Base-by-base conservation (phyloP, 2,113 vertebrate genomes). In the Otus sunia region DNA sequence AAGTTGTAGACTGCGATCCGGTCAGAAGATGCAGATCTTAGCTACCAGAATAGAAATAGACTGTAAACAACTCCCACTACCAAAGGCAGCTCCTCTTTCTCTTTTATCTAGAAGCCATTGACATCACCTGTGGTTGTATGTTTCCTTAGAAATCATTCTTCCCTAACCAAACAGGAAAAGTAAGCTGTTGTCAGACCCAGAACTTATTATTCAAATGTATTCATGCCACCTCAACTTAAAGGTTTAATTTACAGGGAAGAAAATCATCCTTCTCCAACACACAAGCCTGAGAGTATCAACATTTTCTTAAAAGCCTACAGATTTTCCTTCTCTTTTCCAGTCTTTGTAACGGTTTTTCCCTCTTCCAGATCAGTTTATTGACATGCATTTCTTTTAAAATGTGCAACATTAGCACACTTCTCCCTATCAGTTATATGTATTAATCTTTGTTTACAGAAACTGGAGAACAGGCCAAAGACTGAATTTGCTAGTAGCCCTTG, bases 1-100 rank as follows among this genome's bases (percentile, higher is more conserved):
- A 78, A 55, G n/a, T 0, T 58, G n/a, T 15, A 78, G 52, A 41
- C 14, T 45, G 39, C 0, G 0, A 34, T 20, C 25, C 63, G 13
- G 37, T 58, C 41, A 80, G 63, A 84, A 84, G 47, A 4, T 41
- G 20, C 16, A 58, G 41, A 59, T 29, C 10, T 16, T 3, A 71
- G 37, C 27, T 32, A 69, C 14, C 32, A 58, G 18, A 77, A 86
- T 0, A 72, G 58, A 88, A 81, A 67, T 1, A 18, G n/a, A 27
- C 30, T 17, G 58, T 29, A 32, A 69, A 68, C 7, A 63, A 25
- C 13, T 67, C 30, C 23, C 29, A 64, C 14, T 47, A 49, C 5
- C 68, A 67, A 74, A 63, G 34, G 32, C 45, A 86, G 34, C 22
- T 47, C 19, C 45, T 75, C 43, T 53, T 86, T 56, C 56, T 76